phyloP scores from a whole-genome alignment of 2,797 vertebrate species.

The Pangasius macronema region DNA sequence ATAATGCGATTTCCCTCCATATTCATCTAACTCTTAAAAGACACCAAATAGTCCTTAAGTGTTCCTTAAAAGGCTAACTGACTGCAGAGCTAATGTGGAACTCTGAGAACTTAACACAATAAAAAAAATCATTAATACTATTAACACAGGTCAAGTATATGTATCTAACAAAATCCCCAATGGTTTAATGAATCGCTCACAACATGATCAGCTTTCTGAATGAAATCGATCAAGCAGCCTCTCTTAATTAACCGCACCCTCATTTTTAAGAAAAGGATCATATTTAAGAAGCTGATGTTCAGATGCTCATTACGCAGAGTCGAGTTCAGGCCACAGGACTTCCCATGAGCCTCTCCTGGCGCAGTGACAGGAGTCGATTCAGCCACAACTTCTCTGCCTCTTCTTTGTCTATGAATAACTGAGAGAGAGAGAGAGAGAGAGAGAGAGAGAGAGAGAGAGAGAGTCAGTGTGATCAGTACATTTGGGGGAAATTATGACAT shows the following conservation, averaged over 20 bases:
- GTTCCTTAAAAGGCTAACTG: background rate
- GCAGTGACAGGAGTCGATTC: slow-evolving; percentile 84
- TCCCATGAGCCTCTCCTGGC: slow-evolving; percentile 96
- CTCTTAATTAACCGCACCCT: background rate
- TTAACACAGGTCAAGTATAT: background rate
- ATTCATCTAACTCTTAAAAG: background rate
- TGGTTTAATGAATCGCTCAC: background rate
- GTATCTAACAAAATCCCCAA: background rate
- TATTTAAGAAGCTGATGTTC: background rate
- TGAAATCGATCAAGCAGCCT: background rate
- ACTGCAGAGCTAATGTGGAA: background rate
- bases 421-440: slow-evolving; percentile 32
- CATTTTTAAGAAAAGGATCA: background rate
- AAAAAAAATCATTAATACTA: background rate
- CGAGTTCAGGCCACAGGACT: slow-evolving; percentile 83
- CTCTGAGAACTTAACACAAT: background rate
- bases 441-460: background rate
- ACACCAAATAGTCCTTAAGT: background rate
- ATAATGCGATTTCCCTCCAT: too few species aligned
- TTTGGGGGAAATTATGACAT: background rate
- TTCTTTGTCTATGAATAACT: slow-evolving; percentile 92
- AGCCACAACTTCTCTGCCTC: slow-evolving; percentile 92
- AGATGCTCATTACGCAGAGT: background rate
- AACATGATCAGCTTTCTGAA: background rate
- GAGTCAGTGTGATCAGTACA: background rate